A percentile compares a stretch with the other conserved stretches of the same genome.
phyloP scores from a whole-genome alignment of 2,797 vertebrate species.

The Pseudomugil gertrudae region DNA sequence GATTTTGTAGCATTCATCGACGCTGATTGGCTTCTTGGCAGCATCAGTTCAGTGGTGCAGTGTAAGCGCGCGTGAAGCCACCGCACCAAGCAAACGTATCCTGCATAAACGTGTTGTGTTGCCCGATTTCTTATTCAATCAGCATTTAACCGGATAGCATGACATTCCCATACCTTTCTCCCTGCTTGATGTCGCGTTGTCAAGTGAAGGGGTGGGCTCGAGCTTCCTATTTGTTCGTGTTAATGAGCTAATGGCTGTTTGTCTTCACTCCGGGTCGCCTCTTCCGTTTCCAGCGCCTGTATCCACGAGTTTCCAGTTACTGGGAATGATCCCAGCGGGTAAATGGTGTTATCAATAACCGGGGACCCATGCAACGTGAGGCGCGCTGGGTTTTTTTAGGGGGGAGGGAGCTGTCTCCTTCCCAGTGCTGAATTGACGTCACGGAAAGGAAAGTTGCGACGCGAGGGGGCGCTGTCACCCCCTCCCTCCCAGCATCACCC shows the following conservation, averaged over 20 bases:
- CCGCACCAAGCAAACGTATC: conserved; percentile 55
- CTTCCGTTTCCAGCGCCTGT: conserved; percentile 41
- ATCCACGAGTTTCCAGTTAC: conserved; percentile 69
- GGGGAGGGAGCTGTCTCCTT: conserved; percentile 82
- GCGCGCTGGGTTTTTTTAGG: conserved; percentile 72
- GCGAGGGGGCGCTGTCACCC: conserved; percentile 67
- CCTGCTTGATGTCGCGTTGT: conserved; percentile 79
- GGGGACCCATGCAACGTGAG: conserved; percentile 81
- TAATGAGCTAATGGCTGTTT: conserved; percentile 50
- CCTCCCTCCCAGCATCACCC: too few species aligned
- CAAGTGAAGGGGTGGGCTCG: conserved; percentile 79
- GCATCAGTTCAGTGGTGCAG: conserved; percentile 66
- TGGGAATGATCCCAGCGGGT: conserved; percentile 78
- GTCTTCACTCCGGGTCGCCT: conserved; percentile 39
- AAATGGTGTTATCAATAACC: conserved; percentile 80
- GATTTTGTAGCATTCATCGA: conserved; percentile 65
- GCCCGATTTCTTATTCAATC: conserved; percentile 44
- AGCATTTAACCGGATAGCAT: conserved; percentile 57
- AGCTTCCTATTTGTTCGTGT: conserved; percentile 65
- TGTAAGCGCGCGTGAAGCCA: conserved; percentile 59
- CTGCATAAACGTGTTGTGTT: conserved; percentile 25
- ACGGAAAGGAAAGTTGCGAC: conserved; percentile 70
- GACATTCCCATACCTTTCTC: conserved; percentile 82
- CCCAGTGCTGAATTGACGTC: conserved; percentile 86
- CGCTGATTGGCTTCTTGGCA: conserved; percentile 50